phyloP scores from a whole-genome alignment of 2,113 vertebrate genomes.

The Carassius gibelio region DNA sequence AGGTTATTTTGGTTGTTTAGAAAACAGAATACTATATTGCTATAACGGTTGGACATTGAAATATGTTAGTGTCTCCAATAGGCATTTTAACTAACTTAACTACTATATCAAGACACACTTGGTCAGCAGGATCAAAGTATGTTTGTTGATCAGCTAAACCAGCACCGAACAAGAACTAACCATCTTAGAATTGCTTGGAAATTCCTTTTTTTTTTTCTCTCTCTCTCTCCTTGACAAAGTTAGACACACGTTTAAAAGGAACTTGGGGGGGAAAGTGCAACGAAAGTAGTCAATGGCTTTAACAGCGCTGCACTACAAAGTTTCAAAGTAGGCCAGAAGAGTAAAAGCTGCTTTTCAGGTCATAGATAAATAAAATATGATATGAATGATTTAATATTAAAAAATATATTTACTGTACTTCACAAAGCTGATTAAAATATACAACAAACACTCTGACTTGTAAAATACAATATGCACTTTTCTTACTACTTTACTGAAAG shows the following conservation, averaged over 20 bases:
- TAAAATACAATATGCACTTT: not conserved
- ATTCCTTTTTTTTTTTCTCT: not conserved
- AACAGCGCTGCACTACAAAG: not conserved
- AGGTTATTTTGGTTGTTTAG: too few species aligned
- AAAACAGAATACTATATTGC: too few species aligned
- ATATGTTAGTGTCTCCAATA: not conserved
- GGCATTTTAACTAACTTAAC: too few species aligned
- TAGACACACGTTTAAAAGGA: not conserved
- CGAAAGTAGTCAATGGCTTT: not conserved
- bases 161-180: not conserved
- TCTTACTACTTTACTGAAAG: too few species aligned
- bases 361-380: conserved; percentile 5
- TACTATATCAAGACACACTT: not conserved
- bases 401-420: too few species aligned
- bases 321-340: conserved; percentile 15
- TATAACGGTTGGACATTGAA: not conserved
- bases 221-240: not conserved
- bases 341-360: not conserved
- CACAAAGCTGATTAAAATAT: too few species aligned
- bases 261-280: not conserved
- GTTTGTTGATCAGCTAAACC: not conserved
- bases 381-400: too few species aligned
- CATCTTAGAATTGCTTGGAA: not conserved
- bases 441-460: too few species aligned
- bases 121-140: not conserved